Percentiles rank a stretch among this genome's conserved stretches.
phyloP scores from a whole-genome alignment of 2,888 invertebrate genomes.

The Campoplex nolae region DNA sequence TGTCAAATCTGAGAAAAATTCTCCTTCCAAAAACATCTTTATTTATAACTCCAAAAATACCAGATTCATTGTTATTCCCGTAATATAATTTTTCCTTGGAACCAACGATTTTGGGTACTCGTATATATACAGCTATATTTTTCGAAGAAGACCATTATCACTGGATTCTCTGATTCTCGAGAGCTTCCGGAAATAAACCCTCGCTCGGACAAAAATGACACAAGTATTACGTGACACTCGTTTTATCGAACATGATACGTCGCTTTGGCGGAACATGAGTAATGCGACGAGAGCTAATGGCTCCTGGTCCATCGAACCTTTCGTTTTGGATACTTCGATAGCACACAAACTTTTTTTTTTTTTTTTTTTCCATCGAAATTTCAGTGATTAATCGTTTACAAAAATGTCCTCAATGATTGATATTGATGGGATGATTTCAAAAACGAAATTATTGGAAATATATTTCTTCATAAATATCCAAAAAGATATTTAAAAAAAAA shows the following conservation, averaged over 20 bases:
- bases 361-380: background rate
- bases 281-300: slow-evolving; percentile 73
- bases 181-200: slow-evolving; percentile 34
- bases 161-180: background rate
- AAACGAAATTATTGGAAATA: background rate
- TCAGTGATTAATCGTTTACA: background rate
- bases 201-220: slow-evolving; percentile 16
- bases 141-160: background rate
- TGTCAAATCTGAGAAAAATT: too few species aligned
- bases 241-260: slow-evolving; percentile 74
- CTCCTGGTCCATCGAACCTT: slow-evolving; percentile 41
- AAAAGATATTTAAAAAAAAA: background rate
- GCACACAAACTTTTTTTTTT: background rate
- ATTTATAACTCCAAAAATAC: background rate
- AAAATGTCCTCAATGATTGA: background rate
- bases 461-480: background rate
- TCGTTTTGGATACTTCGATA: background rate
- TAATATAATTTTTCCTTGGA: background rate
- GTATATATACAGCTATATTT: background rate
- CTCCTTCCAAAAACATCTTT: too few species aligned
- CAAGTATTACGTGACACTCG: slow-evolving; percentile 60
- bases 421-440: background rate
- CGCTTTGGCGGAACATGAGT: slow-evolving; percentile 59
- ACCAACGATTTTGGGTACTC: background rate
- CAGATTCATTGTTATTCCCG: background rate